Conservation (phyloP, 2,113 vertebrate genomes). For the Copsychus sechellarum region DNA sequence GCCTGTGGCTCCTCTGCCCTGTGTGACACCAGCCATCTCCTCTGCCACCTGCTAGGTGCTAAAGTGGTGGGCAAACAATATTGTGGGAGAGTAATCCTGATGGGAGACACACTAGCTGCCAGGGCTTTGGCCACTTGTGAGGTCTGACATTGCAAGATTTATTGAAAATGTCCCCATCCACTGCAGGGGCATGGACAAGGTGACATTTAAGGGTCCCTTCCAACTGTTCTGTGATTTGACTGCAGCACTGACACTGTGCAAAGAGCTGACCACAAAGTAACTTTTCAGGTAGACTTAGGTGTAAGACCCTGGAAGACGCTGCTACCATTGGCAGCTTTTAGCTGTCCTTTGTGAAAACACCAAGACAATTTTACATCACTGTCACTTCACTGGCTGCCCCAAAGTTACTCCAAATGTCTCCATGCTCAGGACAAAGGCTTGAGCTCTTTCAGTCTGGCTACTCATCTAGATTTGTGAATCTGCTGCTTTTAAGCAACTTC, state of each 20-base stretch:
- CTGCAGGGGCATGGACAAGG: background rate
- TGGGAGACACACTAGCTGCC: background rate
- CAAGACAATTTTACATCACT: background rate
- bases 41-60: background rate
- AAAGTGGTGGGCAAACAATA: background rate
- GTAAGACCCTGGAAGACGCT: background rate
- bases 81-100: accelerated
- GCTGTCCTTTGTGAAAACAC: background rate
- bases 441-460: background rate
- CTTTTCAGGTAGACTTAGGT: background rate
- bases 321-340: background rate
- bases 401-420: background rate
- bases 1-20: background rate
- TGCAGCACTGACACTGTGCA: background rate
- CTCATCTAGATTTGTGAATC: background rate
- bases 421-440: background rate
- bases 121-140: background rate
- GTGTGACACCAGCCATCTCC: background rate
- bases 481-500: background rate
- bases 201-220: background rate
- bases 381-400: background rate
- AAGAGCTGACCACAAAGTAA: background rate
- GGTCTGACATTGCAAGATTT: background rate
- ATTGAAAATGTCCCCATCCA: background rate
- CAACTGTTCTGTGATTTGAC: background rate